Conservation (phyloP, 2,888 invertebrate species). For the Ectobius pallidus region DNA sequence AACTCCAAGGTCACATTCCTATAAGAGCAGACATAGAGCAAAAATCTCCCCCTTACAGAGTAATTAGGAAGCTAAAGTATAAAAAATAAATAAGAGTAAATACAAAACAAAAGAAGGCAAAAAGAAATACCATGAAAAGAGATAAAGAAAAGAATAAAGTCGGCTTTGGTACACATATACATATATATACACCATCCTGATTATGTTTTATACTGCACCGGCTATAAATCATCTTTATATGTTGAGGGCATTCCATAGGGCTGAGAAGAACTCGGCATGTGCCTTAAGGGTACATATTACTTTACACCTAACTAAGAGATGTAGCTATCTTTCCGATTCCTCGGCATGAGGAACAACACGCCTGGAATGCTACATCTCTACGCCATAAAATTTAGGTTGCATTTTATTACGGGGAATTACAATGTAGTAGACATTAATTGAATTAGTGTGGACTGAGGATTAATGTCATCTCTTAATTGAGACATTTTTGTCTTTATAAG, state of each 20-base stretch:
- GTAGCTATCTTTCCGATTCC: no score
- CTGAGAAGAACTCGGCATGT: neutral
- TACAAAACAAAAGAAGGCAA: constrained; percentile 25
- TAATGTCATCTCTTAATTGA: no score
- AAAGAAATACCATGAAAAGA: neutral
- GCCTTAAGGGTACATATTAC: neutral
- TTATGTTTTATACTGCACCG: constrained; percentile 8
- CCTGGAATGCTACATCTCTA: no score
- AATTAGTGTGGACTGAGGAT: no score
- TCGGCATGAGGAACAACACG: no score
- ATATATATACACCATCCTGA: constrained; percentile 16
- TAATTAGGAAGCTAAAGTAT: constrained; percentile 25
- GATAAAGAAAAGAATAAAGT: constrained; percentile 15
- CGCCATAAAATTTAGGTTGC: no score
- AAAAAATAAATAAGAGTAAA: constrained; percentile 29
- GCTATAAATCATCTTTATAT: constrained; percentile 21
- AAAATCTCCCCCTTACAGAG: constrained; percentile 30
- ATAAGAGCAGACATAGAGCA: constrained; percentile 17
- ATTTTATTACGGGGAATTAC: no score
- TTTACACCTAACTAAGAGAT: no score
- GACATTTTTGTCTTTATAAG: no score
- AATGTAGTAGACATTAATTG: no score
- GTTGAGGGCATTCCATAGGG: constrained; percentile 3
- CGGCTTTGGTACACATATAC: constrained; percentile 17
- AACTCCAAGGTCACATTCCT: constrained; percentile 23